A percentile compares a stretch with the other conserved stretches of the same genome.
Evolutionary conservation across 2,113 vertebrate species (phyloP).

Genomic region (Cyprinodon variegatus): DNA sequence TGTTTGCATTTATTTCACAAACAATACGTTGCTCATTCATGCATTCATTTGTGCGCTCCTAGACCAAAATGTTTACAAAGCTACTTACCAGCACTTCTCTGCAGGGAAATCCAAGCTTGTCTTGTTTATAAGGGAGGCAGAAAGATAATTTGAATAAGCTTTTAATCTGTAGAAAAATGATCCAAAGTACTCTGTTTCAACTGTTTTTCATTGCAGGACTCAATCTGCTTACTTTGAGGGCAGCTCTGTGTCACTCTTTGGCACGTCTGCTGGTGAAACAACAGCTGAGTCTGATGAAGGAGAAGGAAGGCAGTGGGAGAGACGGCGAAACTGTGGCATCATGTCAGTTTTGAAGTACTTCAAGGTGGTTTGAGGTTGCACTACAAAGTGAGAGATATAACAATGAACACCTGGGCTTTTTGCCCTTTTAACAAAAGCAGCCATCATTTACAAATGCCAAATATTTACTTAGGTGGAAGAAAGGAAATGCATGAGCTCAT

Average conservation of each 20-base stretch:
- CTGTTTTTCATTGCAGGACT: slow-evolving; percentile 58
- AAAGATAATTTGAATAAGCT: slow-evolving; percentile 77
- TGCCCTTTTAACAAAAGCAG: neutral
- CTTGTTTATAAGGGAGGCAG: slow-evolving; percentile 66
- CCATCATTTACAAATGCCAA: slow-evolving; percentile 12
- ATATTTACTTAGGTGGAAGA: neutral
- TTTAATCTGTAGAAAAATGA: slow-evolving; percentile 76
- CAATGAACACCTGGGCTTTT: neutral
- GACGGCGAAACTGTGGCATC: slow-evolving; percentile 19
- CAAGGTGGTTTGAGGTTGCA: slow-evolving; percentile 10
- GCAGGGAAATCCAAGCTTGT: slow-evolving; percentile 57
- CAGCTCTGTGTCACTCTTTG: slow-evolving; percentile 54
- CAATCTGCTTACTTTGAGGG: slow-evolving; percentile 64
- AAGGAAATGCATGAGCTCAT: neutral
- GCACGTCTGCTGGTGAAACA: slow-evolving; percentile 44
- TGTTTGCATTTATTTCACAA: slow-evolving; percentile 60
- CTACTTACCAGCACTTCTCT: slow-evolving; percentile 69
- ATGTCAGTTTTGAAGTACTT: slow-evolving; percentile 22
- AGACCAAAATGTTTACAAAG: slow-evolving; percentile 71
- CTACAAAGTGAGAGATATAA: slow-evolving; percentile 1
- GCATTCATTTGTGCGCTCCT: slow-evolving; percentile 59
- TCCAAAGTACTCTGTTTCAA: slow-evolving; percentile 64
- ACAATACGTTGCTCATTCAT: slow-evolving; percentile 58
- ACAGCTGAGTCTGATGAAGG: slow-evolving; percentile 36
- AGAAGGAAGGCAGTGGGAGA: slow-evolving; percentile 35